Conservation (phyloP, 2,888 invertebrate genomes). For the Thera obeliscata region DNA sequence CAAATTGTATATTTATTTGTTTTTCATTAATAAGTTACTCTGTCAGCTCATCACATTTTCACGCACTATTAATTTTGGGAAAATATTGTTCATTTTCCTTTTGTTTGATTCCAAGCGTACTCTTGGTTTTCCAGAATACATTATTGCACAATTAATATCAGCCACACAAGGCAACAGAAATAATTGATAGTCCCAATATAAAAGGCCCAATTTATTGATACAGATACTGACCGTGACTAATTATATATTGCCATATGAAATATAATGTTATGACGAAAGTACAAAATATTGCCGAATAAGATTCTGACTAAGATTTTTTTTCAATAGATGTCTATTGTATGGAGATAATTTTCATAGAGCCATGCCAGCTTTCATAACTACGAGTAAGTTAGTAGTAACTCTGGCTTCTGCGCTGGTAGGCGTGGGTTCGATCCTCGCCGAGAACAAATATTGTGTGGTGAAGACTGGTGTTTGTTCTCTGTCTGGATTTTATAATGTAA, state of each 20-base stretch:
- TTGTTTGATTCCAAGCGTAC: constrained; percentile 6
- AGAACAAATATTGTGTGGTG: no score
- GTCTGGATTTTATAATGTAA: no score
- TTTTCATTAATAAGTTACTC: no score
- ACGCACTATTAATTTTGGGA: constrained; percentile 1
- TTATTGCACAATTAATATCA: constrained; percentile 24
- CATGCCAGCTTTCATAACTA: no score
- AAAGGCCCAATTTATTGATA: constrained; percentile 36
- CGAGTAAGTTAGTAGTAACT: no score
- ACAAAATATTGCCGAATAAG: neutral
- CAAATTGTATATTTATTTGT: no score
- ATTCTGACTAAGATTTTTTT: no score
- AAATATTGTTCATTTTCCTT: constrained; percentile 1
- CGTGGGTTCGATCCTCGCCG: no score
- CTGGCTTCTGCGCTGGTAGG: no score
- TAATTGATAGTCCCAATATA: constrained; percentile 27
- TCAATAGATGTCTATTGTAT: no score
- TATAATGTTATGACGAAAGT: constrained; percentile 21
- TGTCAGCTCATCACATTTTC: neutral
- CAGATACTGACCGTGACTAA: constrained; percentile 40
- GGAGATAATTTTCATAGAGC: no score
- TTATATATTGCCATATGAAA: constrained; percentile 35
- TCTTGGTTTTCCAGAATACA: constrained; percentile 15
- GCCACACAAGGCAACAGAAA: constrained; percentile 14
- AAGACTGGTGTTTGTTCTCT: no score